These are phyloP conservation scores for Lophius piscatorius DNA, from an alignment of 2,113 vertebrate genomes.

Conservation along the genomic window DNA sequence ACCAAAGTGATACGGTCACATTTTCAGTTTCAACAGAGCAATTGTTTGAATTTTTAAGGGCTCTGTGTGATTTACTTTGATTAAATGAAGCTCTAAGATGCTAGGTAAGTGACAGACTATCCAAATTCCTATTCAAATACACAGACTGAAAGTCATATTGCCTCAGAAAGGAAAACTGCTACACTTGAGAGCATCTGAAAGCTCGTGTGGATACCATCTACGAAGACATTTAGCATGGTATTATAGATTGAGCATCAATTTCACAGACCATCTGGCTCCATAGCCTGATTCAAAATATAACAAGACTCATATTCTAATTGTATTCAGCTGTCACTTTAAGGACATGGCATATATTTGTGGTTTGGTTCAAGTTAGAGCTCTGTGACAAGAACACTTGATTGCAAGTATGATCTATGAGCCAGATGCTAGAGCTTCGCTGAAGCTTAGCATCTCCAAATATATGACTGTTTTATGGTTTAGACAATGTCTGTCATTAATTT, in stretches of 20 bases:
- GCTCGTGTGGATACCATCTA: too few species aligned
- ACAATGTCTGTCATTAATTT: conserved; percentile 82
- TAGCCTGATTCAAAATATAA: not conserved
- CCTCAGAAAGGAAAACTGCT: not conserved
- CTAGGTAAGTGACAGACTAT: not conserved
- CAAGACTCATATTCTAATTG: not conserved
- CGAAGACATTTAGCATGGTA: not conserved
- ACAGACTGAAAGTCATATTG: not conserved
- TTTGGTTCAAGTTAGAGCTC: conserved; percentile 28
- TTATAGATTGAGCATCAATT: conserved; percentile 8
- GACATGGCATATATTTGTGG: conserved; percentile 23
- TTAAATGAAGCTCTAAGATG: not conserved
- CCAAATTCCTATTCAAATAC: not conserved
- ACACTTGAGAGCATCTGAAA: not conserved
- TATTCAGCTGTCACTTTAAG: conserved; percentile 7
- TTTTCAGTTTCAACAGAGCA: not conserved
- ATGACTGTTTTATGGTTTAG: conserved; percentile 78
- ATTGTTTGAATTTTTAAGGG: not conserved
- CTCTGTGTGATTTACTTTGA: too few species aligned
- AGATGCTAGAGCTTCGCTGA: conserved; percentile 64
- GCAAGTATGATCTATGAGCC: conserved; percentile 53
- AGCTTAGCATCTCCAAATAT: conserved; percentile 73
- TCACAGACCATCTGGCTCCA: not conserved
- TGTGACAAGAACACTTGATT: conserved; percentile 39
- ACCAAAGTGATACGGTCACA: not conserved